Conservation (phyloP, 2,888 invertebrate genomes). For the Drosophila engyochracea region DNA sequence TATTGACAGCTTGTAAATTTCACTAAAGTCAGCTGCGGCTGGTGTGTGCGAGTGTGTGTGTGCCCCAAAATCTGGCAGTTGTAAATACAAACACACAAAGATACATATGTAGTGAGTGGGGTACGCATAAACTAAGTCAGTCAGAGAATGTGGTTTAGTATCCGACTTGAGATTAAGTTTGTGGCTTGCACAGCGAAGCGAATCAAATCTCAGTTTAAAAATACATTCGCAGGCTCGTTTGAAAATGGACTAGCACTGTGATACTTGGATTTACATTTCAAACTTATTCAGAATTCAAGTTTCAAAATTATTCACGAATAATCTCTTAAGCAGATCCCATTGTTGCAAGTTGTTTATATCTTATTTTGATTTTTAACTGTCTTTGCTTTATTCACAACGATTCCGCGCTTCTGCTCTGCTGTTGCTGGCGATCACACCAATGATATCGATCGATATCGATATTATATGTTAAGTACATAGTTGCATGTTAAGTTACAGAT, state of each 20-base stretch:
- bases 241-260: not conserved
- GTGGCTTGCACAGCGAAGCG: not conserved
- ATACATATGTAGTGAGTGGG: constrained; percentile 23
- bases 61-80: constrained; percentile 50
- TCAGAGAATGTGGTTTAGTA: constrained; percentile 7
- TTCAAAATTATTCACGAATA: not conserved
- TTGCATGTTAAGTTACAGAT: not conserved
- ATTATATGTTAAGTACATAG: not conserved
- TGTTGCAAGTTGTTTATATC: not conserved
- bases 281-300: not conserved
- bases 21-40: constrained; percentile 66
- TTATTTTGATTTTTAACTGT: not conserved
- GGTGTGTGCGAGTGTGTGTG: constrained; percentile 27
- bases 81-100: not conserved
- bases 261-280: not conserved
- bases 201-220: constrained; percentile 2
- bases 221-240: not conserved
- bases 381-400: no score
- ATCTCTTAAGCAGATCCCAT: not conserved
- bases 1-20: constrained; percentile 82
- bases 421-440: not conserved
- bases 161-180: not conserved
- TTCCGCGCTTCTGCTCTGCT: not conserved
- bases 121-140: constrained; percentile 27
- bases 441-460: not conserved